A percentile compares a stretch with the other conserved stretches of the same genome.
phyloP scores from a whole-genome alignment of 2,113 vertebrate genomes.

The Boleophthalmus pectinirostris region DNA sequence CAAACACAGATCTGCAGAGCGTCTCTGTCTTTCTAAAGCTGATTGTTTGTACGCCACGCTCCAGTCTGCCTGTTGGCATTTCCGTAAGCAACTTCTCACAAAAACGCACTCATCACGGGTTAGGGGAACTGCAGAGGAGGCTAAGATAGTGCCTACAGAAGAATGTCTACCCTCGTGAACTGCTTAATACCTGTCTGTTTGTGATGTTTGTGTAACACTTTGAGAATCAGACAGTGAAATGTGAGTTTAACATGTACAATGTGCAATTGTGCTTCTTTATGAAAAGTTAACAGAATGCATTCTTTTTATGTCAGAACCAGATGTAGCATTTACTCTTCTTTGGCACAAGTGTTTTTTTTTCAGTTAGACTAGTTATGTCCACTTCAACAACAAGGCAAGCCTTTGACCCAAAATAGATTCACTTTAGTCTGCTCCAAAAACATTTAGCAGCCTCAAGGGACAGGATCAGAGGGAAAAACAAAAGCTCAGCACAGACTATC shows the following conservation, averaged over 20 bases:
- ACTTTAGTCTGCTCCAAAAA: constrained; percentile 49
- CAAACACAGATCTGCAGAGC: constrained; percentile 14
- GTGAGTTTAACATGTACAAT: constrained; percentile 10
- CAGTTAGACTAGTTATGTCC: constrained; percentile 44
- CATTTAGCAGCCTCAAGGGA: constrained; percentile 47
- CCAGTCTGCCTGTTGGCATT: constrained; percentile 47
- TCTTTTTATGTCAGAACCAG: constrained; percentile 16
- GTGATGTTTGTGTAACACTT: constrained; percentile 23
- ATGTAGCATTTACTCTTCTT: constrained; percentile 26
- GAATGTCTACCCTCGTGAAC: not conserved
- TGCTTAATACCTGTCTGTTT: constrained; percentile 23
- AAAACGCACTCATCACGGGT: constrained; percentile 28
- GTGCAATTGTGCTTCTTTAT: not conserved
- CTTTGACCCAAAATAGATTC: constrained; percentile 57
- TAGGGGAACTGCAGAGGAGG: constrained; percentile 17
- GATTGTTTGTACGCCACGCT: constrained; percentile 45
- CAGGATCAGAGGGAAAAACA: constrained; percentile 35
- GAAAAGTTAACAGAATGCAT: not conserved
- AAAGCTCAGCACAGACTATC: constrained; percentile 35
- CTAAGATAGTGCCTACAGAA: not conserved
- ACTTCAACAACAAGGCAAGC: constrained; percentile 46
- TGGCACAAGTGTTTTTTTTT: constrained; percentile 44
- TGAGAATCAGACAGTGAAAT: constrained; percentile 11
- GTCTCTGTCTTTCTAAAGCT: constrained; percentile 25
- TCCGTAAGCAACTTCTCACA: constrained; percentile 36